Conservation (phyloP, 2,888 invertebrate species). For the Sinopyrophorus schimmeli region DNA sequence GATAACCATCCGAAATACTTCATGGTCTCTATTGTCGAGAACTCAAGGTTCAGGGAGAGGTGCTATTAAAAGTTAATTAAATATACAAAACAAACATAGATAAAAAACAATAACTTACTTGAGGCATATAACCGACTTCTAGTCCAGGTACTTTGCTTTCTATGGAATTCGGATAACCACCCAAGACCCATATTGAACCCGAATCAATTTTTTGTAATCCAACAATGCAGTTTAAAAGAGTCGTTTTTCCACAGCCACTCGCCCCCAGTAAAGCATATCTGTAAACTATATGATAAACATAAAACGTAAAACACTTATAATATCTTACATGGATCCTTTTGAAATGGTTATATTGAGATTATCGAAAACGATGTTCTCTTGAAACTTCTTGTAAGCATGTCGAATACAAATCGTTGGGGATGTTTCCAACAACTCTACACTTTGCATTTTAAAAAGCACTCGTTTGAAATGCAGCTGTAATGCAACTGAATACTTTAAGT, state of each 20-base stretch:
- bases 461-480: no score
- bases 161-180: conserved; percentile 77
- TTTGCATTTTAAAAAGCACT: no score
- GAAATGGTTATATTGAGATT: not conserved
- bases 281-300: not conserved
- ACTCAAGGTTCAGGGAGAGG: no score
- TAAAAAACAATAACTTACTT: no score
- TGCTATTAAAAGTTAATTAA: no score
- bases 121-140: conserved; percentile 86
- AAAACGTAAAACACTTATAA: not conserved
- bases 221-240: conserved; percentile 82
- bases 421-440: no score
- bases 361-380: not conserved
- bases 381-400: no score
- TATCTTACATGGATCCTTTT: conserved; percentile 1
- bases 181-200: conserved; percentile 84
- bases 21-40: no score
- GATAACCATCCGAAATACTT: no score
- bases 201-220: conserved; percentile 77
- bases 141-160: conserved; percentile 87
- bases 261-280: conserved; percentile 89
- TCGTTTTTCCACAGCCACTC: conserved; percentile 90
- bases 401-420: no score
- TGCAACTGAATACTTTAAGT: no score
- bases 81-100: no score